Percentiles rank a stretch among this genome's conserved stretches.
Evolutionary conservation across 2,113 vertebrate species (phyloP).

Genomic region (Plestiodon gilberti): DNA sequence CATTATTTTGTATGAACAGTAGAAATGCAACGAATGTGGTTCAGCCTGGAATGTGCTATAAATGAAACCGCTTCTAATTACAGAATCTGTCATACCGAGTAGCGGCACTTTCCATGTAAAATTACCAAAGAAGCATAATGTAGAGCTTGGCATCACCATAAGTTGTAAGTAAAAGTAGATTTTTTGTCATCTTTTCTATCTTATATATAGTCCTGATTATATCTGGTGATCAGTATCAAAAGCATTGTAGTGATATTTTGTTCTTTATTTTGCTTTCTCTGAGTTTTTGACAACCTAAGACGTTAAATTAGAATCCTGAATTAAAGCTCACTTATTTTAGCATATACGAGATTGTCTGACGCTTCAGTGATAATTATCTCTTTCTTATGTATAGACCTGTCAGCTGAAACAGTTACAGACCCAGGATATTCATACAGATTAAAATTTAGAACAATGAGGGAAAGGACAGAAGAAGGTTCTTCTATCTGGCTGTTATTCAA

Average conservation of each 20-base stretch:
- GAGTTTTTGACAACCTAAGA: conserved; percentile 27
- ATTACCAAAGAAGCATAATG: conserved; percentile 95
- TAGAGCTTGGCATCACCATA: conserved; percentile 98
- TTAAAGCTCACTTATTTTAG: conserved; percentile 6
- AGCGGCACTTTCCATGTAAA: conserved; percentile 98
- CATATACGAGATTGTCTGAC: conserved; percentile 23
- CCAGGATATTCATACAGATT: conserved; percentile 10
- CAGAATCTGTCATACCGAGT: conserved; percentile 97
- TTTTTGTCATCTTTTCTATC: neutral
- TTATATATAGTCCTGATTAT: neutral
- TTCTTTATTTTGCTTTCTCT: conserved; percentile 30
- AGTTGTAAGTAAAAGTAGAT: conserved; percentile 86
- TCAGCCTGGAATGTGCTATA: neutral
- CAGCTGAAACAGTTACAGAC: neutral
- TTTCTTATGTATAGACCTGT: conserved; percentile 15
- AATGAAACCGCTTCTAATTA: conserved; percentile 53
- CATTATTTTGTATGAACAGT: conserved; percentile 12
- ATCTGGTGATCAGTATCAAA: neutral
- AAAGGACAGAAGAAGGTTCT: neutral
- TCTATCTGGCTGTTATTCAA: neutral
- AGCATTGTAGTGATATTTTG: neutral
- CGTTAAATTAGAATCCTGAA: conserved; percentile 10
- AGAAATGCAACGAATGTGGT: neutral
- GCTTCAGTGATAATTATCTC: conserved; percentile 15
- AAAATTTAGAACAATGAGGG: conserved; percentile 29